Percentiles rank a stretch among this genome's conserved stretches.
Conservation (phyloP, 2,797 vertebrate species). For the Passerculus sandwichensis region DNA sequence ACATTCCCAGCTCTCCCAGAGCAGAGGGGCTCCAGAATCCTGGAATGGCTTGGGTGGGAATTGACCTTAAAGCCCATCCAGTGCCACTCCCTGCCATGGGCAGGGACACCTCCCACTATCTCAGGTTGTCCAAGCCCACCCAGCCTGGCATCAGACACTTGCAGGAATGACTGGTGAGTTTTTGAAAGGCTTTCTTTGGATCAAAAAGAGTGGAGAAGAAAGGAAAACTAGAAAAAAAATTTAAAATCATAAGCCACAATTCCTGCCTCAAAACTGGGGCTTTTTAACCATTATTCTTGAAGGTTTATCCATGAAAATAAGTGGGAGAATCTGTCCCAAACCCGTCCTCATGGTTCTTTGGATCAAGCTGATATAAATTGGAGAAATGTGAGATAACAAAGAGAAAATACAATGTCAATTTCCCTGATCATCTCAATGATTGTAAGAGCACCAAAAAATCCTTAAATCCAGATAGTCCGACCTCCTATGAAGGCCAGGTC, state of each 20-base stretch:
- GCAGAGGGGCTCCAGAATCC: background rate
- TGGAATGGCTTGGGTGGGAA: accelerated
- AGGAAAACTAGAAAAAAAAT: background rate
- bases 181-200: background rate
- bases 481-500: background rate
- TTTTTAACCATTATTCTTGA: background rate
- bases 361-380: background rate
- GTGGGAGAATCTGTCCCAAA: background rate
- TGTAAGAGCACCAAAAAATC: background rate
- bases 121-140: accelerated
- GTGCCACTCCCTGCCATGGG: accelerated
- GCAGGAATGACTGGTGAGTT: background rate
- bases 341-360: background rate
- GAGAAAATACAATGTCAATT: accelerated
- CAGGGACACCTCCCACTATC: background rate
- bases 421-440: accelerated
- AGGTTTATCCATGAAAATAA: background rate
- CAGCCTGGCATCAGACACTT: background rate
- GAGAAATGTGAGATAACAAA: accelerated
- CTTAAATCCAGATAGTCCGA: background rate
- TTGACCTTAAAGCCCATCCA: background rate
- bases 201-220: background rate
- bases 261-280: accelerated
- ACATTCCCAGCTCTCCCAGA: background rate
- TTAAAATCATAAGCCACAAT: background rate